Evolutionary conservation across 2,113 vertebrate genomes (phyloP).

Genomic region (Perognathus longimembris): DNA sequence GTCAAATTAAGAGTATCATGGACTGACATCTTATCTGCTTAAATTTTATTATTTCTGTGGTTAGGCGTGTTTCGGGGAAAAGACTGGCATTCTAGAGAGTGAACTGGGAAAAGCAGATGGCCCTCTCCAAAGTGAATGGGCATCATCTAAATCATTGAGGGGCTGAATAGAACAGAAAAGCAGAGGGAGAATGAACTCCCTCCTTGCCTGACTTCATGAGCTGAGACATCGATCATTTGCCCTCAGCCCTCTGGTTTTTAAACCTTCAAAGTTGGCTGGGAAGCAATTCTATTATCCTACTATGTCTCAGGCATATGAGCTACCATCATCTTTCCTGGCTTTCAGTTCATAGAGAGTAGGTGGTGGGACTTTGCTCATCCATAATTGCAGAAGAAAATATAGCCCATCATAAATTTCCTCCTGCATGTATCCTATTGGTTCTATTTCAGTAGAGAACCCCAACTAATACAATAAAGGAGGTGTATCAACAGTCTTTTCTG

Average conservation of each 20-base stretch:
- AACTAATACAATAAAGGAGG: neutral
- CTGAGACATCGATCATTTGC: neutral
- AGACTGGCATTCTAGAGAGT: neutral
- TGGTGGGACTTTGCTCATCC: neutral
- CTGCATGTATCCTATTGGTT: neutral
- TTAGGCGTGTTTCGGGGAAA: neutral
- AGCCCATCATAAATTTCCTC: neutral
- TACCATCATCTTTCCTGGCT: neutral
- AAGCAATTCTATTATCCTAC: rapidly evolving
- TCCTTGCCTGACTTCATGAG: neutral
- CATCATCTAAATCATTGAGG: neutral
- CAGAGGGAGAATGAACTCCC: neutral
- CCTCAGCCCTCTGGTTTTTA: neutral
- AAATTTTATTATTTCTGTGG: neutral
- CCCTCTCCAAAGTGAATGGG: neutral
- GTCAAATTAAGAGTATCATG: neutral
- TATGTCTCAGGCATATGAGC: neutral
- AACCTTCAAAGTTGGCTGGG: neutral
- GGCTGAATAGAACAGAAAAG: neutral
- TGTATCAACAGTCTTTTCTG: neutral
- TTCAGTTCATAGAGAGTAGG: neutral
- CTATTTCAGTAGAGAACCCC: neutral
- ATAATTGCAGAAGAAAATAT: neutral
- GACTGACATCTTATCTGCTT: neutral
- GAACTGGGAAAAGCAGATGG: neutral